Base-by-base conservation (phyloP, 1,140 invertebrate species). In the Drosophila lowei region DNA sequence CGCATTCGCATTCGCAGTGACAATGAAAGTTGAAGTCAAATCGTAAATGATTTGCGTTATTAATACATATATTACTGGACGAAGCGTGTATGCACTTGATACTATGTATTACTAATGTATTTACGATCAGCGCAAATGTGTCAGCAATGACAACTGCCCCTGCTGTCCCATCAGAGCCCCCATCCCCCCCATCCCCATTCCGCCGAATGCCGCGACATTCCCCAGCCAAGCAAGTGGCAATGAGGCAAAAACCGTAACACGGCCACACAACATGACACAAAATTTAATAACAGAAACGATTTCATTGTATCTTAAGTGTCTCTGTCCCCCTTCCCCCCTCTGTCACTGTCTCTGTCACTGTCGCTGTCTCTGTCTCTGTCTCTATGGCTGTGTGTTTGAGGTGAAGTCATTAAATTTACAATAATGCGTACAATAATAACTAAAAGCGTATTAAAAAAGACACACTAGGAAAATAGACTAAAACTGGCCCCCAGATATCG, bases 341-440 rank as follows among this genome's bases (percentile, higher is more conserved):
- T 21, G 8, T 11, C 34, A 3, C 6, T 46, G 16, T 30, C 13
- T n/a, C 38, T 38, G 18, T 18, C 34, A 66, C 25, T 50, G 42
- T 54, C 48, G 2, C 2, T 65, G 44, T 71, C n/a, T 16, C 21
- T 46, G 16, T 30, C 13, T n/a, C 38, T 38, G 18, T 18, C 34
- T 72, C 25, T 50, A 42, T 54, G 53, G 2, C 2, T 65, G 44
- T 71, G 65, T 52, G 49, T 53, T 44, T 49, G 63, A 63, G 60
- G 74, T 83, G 79, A 84, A 83, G 79, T 85, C 80, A 85, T 85
- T 85, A 85, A 85, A 86, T 85, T 85, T 85, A 85, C 77, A 85
- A 86, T 86, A 85, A 86, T 77, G 78, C 81, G 73, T 70, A 80
- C 77, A 77, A 80, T 86, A 85, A 80, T 86, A 85, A 80, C 81